Evolutionary conservation across 2,113 vertebrate species (phyloP), one percentile per base, ranked within the genome.

Genomic region (Rallus limicola): DNA sequence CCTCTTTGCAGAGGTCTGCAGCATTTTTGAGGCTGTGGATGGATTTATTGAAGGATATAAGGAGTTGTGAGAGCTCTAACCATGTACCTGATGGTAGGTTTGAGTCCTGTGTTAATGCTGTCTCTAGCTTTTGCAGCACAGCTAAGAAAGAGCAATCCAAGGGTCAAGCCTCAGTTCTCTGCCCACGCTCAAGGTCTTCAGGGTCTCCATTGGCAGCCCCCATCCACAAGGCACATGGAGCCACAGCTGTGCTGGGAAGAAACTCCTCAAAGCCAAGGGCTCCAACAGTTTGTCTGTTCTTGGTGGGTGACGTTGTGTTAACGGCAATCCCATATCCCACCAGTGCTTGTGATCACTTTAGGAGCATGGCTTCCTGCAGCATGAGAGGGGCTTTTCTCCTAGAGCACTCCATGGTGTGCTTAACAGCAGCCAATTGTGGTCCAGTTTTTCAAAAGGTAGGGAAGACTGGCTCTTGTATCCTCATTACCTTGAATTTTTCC

Each of bases 401-500:
- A 29, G n/a, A 33, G 33, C 10, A 7, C 21, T 64, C 53, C 13
- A 58, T n/a, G 6, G 3, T 21, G 53, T n/a, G 18, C 2, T 0
- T 12, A 38, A 40, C 0, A 56, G 24, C 31, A 77, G 81, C 10
- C 62, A 31, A n/a, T 42, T 60, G 69, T 59, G 59, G 24, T 16
- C 6, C 44, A 25, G 24, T 58, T 88, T 36, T 11, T 70, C 25
- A 5, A 31, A 85, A 85, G 40, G 26, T 26, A 26, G 62, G 56
- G 65, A 38, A 53, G 42, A 4, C 6, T 50, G 50, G 13, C 31
- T 91, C 67, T 91, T 90, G 44, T 55, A 76, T 72, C 67, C 70
- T 94, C 59, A 5, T 90, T 93, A 85, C 60, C 71, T 88, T 70
- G 59, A 93, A 82, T 63, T 23, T 95, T 74, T 28, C 18, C 48